Evolutionary conservation across 2,797 vertebrate genomes (phyloP), one percentile per base, ranked within the genome.

Genomic region (Sebastolobus altivelis): DNA sequence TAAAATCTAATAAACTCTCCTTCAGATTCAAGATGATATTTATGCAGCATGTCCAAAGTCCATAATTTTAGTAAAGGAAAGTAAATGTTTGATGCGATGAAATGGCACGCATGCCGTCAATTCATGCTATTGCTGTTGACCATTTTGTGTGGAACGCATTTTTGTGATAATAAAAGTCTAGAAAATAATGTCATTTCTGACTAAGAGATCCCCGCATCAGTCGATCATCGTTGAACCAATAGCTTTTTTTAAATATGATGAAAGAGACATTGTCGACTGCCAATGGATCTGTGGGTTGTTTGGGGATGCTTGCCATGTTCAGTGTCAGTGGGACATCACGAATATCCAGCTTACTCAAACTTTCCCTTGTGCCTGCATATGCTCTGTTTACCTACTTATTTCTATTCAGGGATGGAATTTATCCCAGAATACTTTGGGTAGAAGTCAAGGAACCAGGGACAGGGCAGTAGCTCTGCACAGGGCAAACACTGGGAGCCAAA

Each of bases 271-370:
- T 74, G 38, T 9, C 12, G 29, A 38, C 59, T 75, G 74, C 69
- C 72, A 65, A 4, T 60, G 11, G 29, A 65, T 68, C 25, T 54
- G 68, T 13, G 56, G 80, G 60, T 59, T 80, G 65, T 69, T 72
- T 67, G 20, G 55, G 37, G 27, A 75, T 71, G 40, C 33, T 62
- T 69, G 59, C 56, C 49, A 73, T 77, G 37, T 72, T 69, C 29
- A 52, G 56, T 66, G 40, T 74, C 70, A 58, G 22, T 18, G 52
- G 35, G 29, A 79, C 46, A 63, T 68, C 25, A 60, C 16, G 20
- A 79, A 38, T 71, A 56, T 69, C 61, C 13, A 55, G 13, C 70
- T 72, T 52, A 65, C 35, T 82, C 37, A 38, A 77, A 67, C 31
- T 46, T 43, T 65, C 58, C 29, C 52, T 72, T 43, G 16, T 68